phyloP scores from a whole-genome alignment of 2,888 invertebrate genomes.

The Ichneumoninae sp. region DNA sequence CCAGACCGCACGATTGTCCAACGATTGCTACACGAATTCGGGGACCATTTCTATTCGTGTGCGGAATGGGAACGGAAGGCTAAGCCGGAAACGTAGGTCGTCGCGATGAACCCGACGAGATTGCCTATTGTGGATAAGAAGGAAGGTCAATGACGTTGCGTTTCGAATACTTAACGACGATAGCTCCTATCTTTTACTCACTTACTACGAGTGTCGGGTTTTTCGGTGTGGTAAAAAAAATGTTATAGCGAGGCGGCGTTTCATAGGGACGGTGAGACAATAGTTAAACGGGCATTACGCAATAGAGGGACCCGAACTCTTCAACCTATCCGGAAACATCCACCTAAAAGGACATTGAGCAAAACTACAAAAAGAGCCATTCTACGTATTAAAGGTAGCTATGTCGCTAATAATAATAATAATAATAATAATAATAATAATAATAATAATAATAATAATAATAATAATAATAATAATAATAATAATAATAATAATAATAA shows the following conservation, averaged over 20 bases:
- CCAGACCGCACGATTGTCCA: too few relatives aligned
- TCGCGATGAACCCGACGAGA: neutral
- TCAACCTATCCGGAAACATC: too few relatives aligned
- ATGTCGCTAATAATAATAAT: too few relatives aligned
- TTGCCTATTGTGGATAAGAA: neutral
- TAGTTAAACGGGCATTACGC: neutral
- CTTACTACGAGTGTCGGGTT: too few relatives aligned
- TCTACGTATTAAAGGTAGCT: too few relatives aligned
- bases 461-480: too few relatives aligned
- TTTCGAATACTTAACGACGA: neutral
- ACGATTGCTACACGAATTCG: neutral
- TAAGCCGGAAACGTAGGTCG: neutral
- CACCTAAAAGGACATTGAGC: too few relatives aligned
- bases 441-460: too few relatives aligned
- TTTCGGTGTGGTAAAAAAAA: neutral
- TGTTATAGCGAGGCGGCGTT: neutral
- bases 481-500: too few relatives aligned
- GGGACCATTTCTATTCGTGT: neutral
- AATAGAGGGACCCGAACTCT: too few relatives aligned
- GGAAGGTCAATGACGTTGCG: neutral
- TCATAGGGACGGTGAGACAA: neutral
- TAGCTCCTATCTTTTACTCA: neutral
- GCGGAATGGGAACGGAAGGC: neutral
- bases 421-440: too few relatives aligned
- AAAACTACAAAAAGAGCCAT: too few relatives aligned